Percentiles rank a stretch among this genome's conserved stretches.
These are phyloP conservation scores for Dolichopus griseipennis DNA, from an alignment of 2,888 invertebrate genomes.

Conservation along the genomic window DNA sequence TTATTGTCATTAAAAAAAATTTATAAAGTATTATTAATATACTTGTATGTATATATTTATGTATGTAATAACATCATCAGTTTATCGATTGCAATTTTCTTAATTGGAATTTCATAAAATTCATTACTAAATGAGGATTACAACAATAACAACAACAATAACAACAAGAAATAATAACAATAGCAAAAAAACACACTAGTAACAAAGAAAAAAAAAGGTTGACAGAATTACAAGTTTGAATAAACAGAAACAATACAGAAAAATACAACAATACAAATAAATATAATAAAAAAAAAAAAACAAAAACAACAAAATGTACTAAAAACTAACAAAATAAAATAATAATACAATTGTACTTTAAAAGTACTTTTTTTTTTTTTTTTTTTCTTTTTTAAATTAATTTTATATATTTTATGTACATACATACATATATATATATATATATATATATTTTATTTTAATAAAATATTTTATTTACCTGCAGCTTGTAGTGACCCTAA, in stretches of 20 bases:
- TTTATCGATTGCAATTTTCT: constrained; percentile 3
- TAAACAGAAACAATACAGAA: neutral
- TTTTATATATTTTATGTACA: no score
- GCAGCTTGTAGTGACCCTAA: constrained; percentile 55
- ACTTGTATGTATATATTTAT: no score
- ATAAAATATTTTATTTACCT: constrained; percentile 34
- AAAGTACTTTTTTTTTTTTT: no score
- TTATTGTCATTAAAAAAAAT: neutral
- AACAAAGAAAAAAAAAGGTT: no score
- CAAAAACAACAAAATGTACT: no score
- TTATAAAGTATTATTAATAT: neutral
- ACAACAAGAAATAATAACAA: neutral
- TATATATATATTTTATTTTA: neutral
- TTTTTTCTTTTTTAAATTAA: no score
- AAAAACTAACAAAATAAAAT: no score
- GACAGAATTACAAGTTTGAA: neutral
- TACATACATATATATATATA: no score
- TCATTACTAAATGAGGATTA: neutral
- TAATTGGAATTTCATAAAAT: constrained; percentile 6
- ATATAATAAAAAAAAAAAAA: no score
- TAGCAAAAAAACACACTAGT: no score
- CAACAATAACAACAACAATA: neutral
- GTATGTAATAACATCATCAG: neutral
- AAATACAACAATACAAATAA: neutral
- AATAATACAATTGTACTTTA: no score